phyloP scores from a whole-genome alignment of 2,113 vertebrate species.

The Chitala chitala region DNA sequence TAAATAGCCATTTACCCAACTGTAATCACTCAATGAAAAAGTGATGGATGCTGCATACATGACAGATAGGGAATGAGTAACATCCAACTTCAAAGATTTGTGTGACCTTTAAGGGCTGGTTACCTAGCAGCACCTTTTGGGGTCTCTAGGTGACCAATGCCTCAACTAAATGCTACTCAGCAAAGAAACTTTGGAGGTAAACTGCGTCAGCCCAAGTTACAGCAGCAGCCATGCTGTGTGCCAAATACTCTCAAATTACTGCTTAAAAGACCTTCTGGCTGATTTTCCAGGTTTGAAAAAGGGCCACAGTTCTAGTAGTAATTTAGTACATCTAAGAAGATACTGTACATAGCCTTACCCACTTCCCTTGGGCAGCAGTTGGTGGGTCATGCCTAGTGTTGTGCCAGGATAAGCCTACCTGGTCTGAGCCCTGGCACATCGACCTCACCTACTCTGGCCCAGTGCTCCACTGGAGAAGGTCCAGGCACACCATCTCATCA shows the following conservation, averaged over 20 bases:
- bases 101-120: conserved; percentile 55
- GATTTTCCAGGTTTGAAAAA: background rate
- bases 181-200: conserved; percentile 13
- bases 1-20: background rate
- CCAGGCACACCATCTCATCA: conserved; percentile 26
- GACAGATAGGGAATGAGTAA: conserved; percentile 50
- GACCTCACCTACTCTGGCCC: conserved; percentile 22
- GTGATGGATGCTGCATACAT: conserved; percentile 40
- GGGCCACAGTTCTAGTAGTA: background rate
- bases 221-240: background rate
- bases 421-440: conserved; percentile 15
- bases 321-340: background rate
- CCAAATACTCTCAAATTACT: background rate
- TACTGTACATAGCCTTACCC: background rate
- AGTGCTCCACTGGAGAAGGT: conserved; percentile 22
- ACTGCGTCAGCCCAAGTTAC: background rate
- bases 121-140: conserved; percentile 51
- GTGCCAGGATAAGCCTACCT: background rate
- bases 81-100: conserved; percentile 47
- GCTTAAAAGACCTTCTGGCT: background rate
- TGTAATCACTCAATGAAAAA: conserved; percentile 14
- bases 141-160: conserved; percentile 56
- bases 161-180: conserved; percentile 6
- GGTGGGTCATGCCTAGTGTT: background rate
- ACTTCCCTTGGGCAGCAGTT: background rate